Evolutionary conservation across 2,888 invertebrate genomes (phyloP).

Genomic region (Aleiodes alternator): DNA sequence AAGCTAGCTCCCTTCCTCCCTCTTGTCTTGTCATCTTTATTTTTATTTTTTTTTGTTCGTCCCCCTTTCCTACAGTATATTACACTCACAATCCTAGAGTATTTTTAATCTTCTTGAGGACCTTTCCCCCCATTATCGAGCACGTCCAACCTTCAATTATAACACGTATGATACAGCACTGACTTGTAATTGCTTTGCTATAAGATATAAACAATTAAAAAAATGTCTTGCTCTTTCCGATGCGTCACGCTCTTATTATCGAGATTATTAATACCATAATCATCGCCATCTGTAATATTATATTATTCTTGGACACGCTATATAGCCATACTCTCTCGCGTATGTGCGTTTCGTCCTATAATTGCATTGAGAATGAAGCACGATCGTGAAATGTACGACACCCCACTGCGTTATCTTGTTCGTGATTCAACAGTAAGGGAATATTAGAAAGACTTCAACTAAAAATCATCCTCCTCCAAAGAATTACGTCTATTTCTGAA

Average conservation of each 20-base stretch:
- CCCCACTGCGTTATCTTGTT: constrained; percentile 55
- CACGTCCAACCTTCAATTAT: constrained; percentile 70
- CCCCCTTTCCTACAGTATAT: constrained; percentile 36
- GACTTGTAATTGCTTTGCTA: constrained; percentile 71
- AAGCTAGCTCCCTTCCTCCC: constrained; percentile 50
- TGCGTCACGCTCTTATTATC: constrained; percentile 58
- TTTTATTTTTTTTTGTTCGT: constrained; percentile 36
- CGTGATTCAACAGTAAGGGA: constrained; percentile 54
- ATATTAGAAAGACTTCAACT: constrained; percentile 52
- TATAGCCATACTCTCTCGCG: constrained; percentile 8
- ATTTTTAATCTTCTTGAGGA: constrained; percentile 74
- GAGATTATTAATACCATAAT: constrained; percentile 57
- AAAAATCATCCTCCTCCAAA: too few relatives aligned
- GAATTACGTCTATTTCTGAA: too few relatives aligned
- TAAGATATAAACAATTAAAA: constrained; percentile 15
- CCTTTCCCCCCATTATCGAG: constrained; percentile 68
- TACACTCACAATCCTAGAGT: constrained; percentile 56
- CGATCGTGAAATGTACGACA: constrained; percentile 49
- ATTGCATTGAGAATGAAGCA: constrained; percentile 45
- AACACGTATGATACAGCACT: constrained; percentile 65
- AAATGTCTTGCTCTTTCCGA: constrained; percentile 30
- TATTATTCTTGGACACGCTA: constrained; percentile 54
- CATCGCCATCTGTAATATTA: constrained; percentile 51
- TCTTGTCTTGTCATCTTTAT: constrained; percentile 44
- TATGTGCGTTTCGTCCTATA: constrained; percentile 39